phyloP scores from a whole-genome alignment of 2,113 vertebrate genomes.

The Glaucomys volans region DNA sequence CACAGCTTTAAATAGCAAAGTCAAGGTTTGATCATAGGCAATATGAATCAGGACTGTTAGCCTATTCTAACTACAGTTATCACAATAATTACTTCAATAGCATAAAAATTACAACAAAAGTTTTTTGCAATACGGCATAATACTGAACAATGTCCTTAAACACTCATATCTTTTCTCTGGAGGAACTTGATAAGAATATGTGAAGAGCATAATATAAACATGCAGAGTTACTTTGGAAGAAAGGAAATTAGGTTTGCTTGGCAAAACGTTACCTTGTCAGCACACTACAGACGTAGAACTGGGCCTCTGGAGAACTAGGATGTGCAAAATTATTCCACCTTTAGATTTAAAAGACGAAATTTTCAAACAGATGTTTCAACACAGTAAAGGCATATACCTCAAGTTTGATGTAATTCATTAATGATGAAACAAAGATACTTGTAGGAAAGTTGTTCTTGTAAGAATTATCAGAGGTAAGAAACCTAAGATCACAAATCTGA shows the following conservation, averaged over 20 bases:
- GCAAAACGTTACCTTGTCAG: slow-evolving; percentile 74
- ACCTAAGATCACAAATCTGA: slow-evolving; percentile 46
- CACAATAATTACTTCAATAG: background rate
- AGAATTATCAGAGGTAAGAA: slow-evolving; percentile 65
- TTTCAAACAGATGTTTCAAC: slow-evolving; percentile 76
- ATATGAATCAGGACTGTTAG: background rate
- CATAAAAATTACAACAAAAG: slow-evolving; percentile 7
- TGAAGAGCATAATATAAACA: slow-evolving; percentile 80
- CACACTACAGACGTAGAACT: slow-evolving; percentile 69
- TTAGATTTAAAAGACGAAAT: slow-evolving; percentile 81
- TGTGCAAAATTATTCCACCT: slow-evolving; percentile 73
- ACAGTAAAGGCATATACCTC: slow-evolving; percentile 75
- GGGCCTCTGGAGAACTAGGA: slow-evolving; percentile 61
- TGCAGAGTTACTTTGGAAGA: slow-evolving; percentile 80
- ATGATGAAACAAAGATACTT: slow-evolving; percentile 68
- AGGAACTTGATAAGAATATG: slow-evolving; percentile 76
- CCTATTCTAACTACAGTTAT: background rate
- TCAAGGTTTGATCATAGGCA: background rate
- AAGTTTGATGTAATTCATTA: slow-evolving; percentile 72
- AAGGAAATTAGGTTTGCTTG: slow-evolving; percentile 84
- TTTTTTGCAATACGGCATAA: background rate
- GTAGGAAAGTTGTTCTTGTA: slow-evolving; percentile 51
- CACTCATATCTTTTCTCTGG: slow-evolving; percentile 64
- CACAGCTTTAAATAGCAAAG: background rate
- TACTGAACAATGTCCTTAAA: slow-evolving; percentile 39